Conservation (phyloP, 2,888 invertebrate species). For the Megalurothrips usitatus region DNA sequence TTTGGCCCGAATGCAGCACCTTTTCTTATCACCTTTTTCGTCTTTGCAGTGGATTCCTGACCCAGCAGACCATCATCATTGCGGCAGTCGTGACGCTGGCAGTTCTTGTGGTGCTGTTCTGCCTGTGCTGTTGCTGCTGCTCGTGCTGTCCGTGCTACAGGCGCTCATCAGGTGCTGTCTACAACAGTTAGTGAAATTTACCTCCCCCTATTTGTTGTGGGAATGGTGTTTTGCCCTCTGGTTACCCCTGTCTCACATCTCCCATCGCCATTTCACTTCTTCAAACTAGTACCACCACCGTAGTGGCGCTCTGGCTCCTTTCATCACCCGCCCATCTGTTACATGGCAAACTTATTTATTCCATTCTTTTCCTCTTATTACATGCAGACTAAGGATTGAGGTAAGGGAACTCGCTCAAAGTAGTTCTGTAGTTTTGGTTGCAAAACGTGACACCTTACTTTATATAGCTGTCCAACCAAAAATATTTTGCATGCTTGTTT, state of each 20-base stretch:
- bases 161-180: neutral
- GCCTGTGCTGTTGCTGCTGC: slow-evolving; percentile 6
- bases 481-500: too few species aligned
- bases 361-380: neutral
- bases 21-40: neutral
- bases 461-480: too few species aligned
- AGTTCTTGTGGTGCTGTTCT: neutral
- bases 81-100: neutral
- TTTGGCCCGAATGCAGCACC: too few species aligned
- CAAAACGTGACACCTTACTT: neutral
- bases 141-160: slow-evolving; percentile 5
- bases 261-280: neutral
- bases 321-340: too few species aligned
- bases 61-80: neutral
- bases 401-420: neutral
- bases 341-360: neutral
- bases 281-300: neutral
- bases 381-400: neutral
- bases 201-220: neutral
- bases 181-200: slow-evolving; percentile 11
- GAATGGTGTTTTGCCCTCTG: neutral
- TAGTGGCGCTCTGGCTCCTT: too few species aligned
- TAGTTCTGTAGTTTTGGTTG: neutral
- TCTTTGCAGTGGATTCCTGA: neutral
- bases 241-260: neutral